Evolutionary conservation across 2,888 invertebrate species (phyloP).

Genomic region (Agriopis leucophaearia): DNA sequence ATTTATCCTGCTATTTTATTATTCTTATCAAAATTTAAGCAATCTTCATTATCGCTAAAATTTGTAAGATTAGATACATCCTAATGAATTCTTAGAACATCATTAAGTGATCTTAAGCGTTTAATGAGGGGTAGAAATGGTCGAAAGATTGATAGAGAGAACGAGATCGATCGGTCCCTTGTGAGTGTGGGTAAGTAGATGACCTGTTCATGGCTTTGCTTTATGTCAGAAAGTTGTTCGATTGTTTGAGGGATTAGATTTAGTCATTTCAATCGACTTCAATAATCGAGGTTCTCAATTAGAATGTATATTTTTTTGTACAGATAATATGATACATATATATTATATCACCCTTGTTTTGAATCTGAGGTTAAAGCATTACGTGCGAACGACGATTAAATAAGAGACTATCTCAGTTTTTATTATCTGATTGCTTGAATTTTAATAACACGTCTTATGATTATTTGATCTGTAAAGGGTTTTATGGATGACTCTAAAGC

Average conservation of each 20-base stretch:
- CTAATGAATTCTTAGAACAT: conserved; percentile 16
- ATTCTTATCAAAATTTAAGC: neutral
- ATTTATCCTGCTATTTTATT: too few species aligned
- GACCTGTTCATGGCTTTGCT: neutral
- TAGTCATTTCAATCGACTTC: neutral
- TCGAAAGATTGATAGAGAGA: conserved; percentile 26
- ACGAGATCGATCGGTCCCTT: conserved; percentile 26
- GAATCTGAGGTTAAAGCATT: too few species aligned
- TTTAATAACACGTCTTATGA: too few species aligned
- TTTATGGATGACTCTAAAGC: too few species aligned
- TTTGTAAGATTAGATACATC: neutral
- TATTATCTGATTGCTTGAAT: too few species aligned
- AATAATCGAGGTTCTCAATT: too few species aligned
- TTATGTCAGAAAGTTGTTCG: neutral
- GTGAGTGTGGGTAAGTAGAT: neutral
- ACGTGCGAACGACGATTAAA: too few species aligned
- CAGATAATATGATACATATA: too few species aligned
- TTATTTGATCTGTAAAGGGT: too few species aligned
- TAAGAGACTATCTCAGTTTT: too few species aligned
- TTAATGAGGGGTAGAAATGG: conserved; percentile 25
- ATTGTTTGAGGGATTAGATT: neutral
- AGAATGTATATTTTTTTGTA: too few species aligned
- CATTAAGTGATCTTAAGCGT: conserved; percentile 25
- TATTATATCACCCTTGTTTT: too few species aligned
- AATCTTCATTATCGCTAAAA: conserved; percentile 10